Evolutionary conservation across 2,888 invertebrate species (phyloP), one percentile per base, ranked within the genome.

Genomic region (Hermaeophaga mercurialis): DNA sequence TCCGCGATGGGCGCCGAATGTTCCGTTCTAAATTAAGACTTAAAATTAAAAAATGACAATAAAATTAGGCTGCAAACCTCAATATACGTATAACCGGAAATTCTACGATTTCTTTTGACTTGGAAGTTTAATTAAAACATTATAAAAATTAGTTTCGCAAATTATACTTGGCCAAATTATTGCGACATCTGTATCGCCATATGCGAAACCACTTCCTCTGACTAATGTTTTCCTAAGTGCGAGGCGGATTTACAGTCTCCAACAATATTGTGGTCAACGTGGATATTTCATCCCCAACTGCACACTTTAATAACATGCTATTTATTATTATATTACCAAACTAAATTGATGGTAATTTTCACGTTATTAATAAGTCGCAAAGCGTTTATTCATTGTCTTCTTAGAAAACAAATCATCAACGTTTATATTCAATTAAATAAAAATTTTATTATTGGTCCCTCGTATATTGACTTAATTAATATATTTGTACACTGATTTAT

Each of bases 131-230:
- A 38, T 15, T 18, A n/a, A 15, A 38, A 5, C 2, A 38, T 38
- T 38, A 38, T 34, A 38, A 7, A 14, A 11, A 39, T 19, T 15
- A 39, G 19, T 39, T 39, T 39, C 19, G 39, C 19, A 39, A 39
- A 39, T 39, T 8, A 19, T 39, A 19, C 18, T 11, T 39, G n/a
- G 12, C 19, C 9, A 39, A 19, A 39, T 39, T 18, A 22, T n/a
- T n/a, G n/a, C 18, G 39, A 9, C 39, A 39, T 39, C 39, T 39
- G 39, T 14, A 22, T 26, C 26, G 34, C 54, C 61, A 57, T 56
- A 58, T 55, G 61, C 48, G 55, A 41, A 58, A 61, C 61, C 61
- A 49, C 61, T 61, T 61, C 61, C 58, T 61, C 28, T 48, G 58
- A 49, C 41, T 58, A 58, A 58, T 61, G 57, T 54, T 55, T 61